Evolutionary conservation across 2,888 invertebrate genomes (phyloP), one percentile per base, ranked within the genome.

Genomic region (Scaptomyza polygonia): DNA sequence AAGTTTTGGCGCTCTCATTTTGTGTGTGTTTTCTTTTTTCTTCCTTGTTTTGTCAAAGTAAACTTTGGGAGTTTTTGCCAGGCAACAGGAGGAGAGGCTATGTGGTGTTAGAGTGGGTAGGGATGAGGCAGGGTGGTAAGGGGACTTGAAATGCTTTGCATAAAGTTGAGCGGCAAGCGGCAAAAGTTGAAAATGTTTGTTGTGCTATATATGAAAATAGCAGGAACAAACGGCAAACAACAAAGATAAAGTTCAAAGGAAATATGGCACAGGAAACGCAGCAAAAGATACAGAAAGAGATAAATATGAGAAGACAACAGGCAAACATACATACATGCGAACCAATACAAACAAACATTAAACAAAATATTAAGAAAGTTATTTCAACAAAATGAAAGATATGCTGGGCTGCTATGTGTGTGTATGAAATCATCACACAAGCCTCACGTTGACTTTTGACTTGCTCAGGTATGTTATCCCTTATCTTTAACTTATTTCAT

Each of bases 341-440:
- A 32, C n/a, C 0, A 12, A 18, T 30, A 47, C 36, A 21, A 42
- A 51, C 9, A 34, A 57, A 59, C 57, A 77, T 64, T 56, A 77
- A 79, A 75, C 72, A 84, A 80, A 84, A 82, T 82, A 82, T 74
- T 77, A 78, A 79, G 79, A 81, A 81, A 84, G 84, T 81, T 81
- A 73, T 84, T 68, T 59, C 73, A 65, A 51, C 73, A 64, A 77
- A 77, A 80, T 66, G 68, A 75, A 80, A 83, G 80, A 79, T 84
- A 59, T 51, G 51, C 54, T 56, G 45, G 29, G 56, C 45, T 55
- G 11, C 14, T 39, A 48, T 29, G 39, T 36, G 39, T 36, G 44
- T 40, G 51, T 40, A 39, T 59, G 29, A 56, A 42, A 48, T 51
- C 51, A 58, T 52, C 55, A 45, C 55, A 54, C 59, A 53, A 48